These are phyloP conservation scores for Pteria penguin DNA, from an alignment of 2,888 invertebrate genomes.

Conservation along the genomic window DNA sequence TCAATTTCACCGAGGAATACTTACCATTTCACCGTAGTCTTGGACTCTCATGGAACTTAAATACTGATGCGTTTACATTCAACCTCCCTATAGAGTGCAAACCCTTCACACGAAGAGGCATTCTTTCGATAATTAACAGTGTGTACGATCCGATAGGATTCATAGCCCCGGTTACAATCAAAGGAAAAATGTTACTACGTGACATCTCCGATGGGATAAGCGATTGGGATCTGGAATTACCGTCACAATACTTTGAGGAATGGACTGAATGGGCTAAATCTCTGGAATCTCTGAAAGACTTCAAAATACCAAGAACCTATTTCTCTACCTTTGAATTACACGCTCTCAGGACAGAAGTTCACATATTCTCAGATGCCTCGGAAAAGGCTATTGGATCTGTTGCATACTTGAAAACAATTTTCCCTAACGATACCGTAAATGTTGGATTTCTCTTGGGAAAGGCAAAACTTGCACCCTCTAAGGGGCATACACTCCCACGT, in stretches of 20 bases:
- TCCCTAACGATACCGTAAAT: slow-evolving; percentile 1
- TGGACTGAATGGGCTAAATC: slow-evolving; percentile 27
- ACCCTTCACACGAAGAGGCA: slow-evolving; percentile 27
- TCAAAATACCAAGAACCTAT: slow-evolving; percentile 18
- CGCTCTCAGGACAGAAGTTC: slow-evolving; percentile 15
- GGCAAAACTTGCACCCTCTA: slow-evolving; percentile 33
- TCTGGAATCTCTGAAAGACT: slow-evolving; percentile 6
- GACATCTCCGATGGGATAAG: slow-evolving; percentile 7
- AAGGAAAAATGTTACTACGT: slow-evolving; percentile 31
- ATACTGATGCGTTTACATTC: background rate
- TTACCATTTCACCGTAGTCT: slow-evolving; percentile 19
- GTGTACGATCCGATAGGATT: slow-evolving; percentile 32
- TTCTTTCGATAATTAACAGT: slow-evolving; percentile 31
- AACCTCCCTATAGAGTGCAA: background rate
- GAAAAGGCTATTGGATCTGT: slow-evolving; percentile 38
- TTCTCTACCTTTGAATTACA: background rate
- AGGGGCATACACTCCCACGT: slow-evolving; percentile 35
- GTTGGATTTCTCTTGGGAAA: slow-evolving; percentile 41
- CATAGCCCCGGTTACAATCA: slow-evolving; percentile 16
- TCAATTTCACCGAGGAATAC: slow-evolving; percentile 8
- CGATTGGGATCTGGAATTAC: slow-evolving; percentile 27
- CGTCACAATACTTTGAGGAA: background rate
- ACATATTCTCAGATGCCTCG: slow-evolving; percentile 45
- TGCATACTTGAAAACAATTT: slow-evolving; percentile 28
- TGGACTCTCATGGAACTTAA: slow-evolving; percentile 23